Conservation (phyloP, 2,113 vertebrate genomes). For the Pampusana beccarii region DNA sequence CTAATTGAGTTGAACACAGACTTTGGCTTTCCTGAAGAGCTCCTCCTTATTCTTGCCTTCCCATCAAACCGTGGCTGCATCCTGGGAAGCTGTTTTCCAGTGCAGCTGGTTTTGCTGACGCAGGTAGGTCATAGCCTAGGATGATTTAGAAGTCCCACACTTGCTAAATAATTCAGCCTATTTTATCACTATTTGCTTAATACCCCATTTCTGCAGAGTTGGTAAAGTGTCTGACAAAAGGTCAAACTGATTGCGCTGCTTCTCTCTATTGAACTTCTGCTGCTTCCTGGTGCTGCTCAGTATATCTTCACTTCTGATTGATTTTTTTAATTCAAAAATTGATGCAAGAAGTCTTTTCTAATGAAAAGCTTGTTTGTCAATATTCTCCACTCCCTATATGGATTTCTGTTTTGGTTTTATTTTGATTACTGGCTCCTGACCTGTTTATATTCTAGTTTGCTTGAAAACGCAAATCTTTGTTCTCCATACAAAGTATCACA, state of each 20-base stretch:
- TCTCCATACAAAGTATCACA: background rate
- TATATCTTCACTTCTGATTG: background rate
- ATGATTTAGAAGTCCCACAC: background rate
- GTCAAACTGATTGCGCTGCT: background rate
- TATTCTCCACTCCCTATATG: background rate
- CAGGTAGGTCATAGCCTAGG: background rate
- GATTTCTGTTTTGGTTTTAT: background rate
- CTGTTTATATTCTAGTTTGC: background rate
- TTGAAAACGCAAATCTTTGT: background rate
- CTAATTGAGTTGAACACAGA: background rate
- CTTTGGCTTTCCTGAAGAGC: background rate
- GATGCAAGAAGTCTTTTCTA: background rate
- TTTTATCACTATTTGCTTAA: conserved; percentile 44
- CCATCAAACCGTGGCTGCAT: background rate
- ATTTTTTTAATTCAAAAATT: conserved; percentile 48
- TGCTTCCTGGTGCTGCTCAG: background rate
- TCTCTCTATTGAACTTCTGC: background rate
- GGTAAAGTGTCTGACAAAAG: background rate
- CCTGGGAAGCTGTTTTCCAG: background rate
- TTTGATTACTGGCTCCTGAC: background rate
- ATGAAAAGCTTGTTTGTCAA: conserved; percentile 17
- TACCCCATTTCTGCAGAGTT: background rate
- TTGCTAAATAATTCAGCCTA: conserved; percentile 24
- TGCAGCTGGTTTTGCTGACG: background rate
- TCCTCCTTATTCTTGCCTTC: background rate